phyloP scores from a whole-genome alignment of 2,888 invertebrate species.

The Cryptophagus acutangulus region DNA sequence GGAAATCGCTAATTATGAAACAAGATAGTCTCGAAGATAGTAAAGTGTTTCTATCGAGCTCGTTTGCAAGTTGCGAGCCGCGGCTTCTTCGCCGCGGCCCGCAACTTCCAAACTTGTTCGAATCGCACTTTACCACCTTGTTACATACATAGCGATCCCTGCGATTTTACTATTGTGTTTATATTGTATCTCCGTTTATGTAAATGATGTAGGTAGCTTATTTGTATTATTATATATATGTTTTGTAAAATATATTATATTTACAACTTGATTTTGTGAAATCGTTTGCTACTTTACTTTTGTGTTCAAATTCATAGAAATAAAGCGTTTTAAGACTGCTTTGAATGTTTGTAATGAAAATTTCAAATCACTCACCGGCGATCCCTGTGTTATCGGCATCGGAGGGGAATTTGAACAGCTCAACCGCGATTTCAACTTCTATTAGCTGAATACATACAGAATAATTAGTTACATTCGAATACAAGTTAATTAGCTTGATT shows the following conservation, averaged over 20 bases:
- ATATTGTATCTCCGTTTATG: not conserved
- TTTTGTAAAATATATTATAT: conserved; percentile 4
- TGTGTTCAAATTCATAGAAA: conserved; percentile 23
- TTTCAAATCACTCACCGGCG: too few species aligned
- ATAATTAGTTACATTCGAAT: too few species aligned
- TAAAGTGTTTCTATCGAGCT: too few species aligned
- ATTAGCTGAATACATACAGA: too few species aligned
- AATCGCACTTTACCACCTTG: not conserved
- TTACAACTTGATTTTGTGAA: conserved; percentile 19
- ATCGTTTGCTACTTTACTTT: conserved; percentile 25
- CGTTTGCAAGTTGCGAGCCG: too few species aligned
- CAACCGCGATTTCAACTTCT: too few species aligned
- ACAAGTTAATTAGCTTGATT: too few species aligned
- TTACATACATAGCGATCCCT: not conserved
- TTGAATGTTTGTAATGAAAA: too few species aligned
- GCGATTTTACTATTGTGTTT: not conserved
- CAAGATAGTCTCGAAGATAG: too few species aligned
- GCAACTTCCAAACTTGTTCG: not conserved
- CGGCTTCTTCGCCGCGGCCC: not conserved
- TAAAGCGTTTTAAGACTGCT: conserved; percentile 30
- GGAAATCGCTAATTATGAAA: too few species aligned
- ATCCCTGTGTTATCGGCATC: too few species aligned
- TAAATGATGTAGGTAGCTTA: not conserved
- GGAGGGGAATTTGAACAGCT: too few species aligned
- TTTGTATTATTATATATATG: conserved; percentile 1